Base-by-base conservation (phyloP, 2,888 invertebrate genomes). In the Melipona beecheii region DNA sequence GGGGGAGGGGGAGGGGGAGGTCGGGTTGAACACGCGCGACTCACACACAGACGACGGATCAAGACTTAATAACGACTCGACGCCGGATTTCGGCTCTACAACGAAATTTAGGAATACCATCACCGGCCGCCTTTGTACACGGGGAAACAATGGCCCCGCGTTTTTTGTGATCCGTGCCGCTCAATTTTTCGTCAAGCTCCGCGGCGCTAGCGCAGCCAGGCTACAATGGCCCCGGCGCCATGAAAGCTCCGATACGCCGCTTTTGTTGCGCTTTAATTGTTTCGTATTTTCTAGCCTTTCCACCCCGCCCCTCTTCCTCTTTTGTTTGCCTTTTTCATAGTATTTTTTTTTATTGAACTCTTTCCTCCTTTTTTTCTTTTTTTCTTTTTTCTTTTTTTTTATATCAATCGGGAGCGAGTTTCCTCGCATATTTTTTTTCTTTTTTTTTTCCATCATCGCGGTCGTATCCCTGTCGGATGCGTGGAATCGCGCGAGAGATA, bases 31-130 rank as follows among this genome's bases (percentile, higher is more conserved):
- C 31, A 19, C 74, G 56, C 21, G 36, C 43, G 43, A 43, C 43
- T 43, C 66, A 78, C 72, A 83, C 88, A 65, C 78, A 79, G 83
- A 84, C 87, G 89, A 86, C 91, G 93, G 92, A 93, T 92, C 92
- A 91, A 87, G 91, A 92, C 92, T 93, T 92, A 93, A 93, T 93
- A 92, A 92, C 91, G 91, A 88, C 84, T 89, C 84, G 81, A 76
- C 84, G 75, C 72, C 54, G 84, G 84, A 86, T 88, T 89, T 86
- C 81, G 85, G 78, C 83, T 83, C 81, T 68, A 65, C 85, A 76
- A 74, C 84, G 64, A 89, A 89, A 85, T 89, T 89, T 86, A 72
- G 87, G 79, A 86, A 88, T 86, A 81, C 84, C 73, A 73, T 71
- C 81, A 70, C 72, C 73, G 81, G 64, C 62, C 58, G 78, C 78